Percentiles rank a stretch among this genome's conserved stretches.
phyloP scores from a whole-genome alignment of 1,140 invertebrate genomes.

The Trichogramma pretiosum region DNA sequence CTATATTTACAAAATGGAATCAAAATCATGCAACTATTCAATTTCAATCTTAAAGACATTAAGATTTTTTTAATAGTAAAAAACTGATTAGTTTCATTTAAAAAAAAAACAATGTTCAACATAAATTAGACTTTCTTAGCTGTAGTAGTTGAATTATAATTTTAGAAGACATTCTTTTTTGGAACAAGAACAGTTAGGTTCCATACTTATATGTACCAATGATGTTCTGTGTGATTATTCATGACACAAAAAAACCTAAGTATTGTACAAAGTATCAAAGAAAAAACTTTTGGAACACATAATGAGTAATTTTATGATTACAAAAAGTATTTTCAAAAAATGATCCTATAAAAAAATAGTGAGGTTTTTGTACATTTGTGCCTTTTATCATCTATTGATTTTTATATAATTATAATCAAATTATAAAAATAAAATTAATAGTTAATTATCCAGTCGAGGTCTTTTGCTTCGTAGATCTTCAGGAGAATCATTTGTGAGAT shows the following conservation, averaged over 20 bases:
- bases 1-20: no score
- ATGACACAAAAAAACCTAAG: slow-evolving; percentile 4
- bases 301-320: no score
- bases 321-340: no score
- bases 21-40: no score
- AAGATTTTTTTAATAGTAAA: no score
- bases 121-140: no score
- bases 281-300: slow-evolving; percentile 6
- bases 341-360: no score
- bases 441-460: slow-evolving; percentile 36
- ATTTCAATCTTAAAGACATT: no score
- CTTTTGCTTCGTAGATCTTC: slow-evolving; percentile 42
- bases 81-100: no score
- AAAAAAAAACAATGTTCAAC: no score
- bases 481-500: slow-evolving; percentile 35
- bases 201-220: background rate
- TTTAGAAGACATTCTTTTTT: no score
- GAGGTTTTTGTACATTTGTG: slow-evolving; percentile 14
- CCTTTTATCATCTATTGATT: background rate
- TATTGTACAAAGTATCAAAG: slow-evolving; percentile 13
- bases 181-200: slow-evolving; percentile 3
- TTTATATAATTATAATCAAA: slow-evolving; percentile 7
- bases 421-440: slow-evolving; percentile 26
- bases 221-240: slow-evolving; percentile 1
- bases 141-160: no score